Evolutionary conservation across 2,888 invertebrate genomes (phyloP), one percentile per base, ranked within the genome.

Genomic region (Volucella inanis): DNA sequence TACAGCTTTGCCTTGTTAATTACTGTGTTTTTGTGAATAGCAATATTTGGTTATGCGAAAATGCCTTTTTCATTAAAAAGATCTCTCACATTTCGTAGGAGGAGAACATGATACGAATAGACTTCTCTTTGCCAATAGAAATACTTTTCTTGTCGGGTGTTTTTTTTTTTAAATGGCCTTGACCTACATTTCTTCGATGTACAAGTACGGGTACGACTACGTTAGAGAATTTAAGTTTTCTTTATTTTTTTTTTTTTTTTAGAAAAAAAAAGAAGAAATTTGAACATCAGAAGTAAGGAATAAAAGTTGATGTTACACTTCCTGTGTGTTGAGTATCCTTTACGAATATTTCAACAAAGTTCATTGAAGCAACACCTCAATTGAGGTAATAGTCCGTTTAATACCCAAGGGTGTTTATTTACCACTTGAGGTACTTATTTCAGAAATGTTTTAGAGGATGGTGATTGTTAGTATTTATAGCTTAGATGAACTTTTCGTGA

Each of bases 311-410:
- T 67, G 47, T 39, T 18, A 31, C 22, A 68, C 39, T n/a, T 47
- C n/a, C 12, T 8, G 45, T 47, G 22, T 22, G 47, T 61, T 45
- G 47, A 62, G 47, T 62, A 62, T 62, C 31, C 57, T 49, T 62
- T 62, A 62, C 15, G 18, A 14, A 41, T 38, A 31, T 31, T 31
- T 31, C 4, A 15, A 57, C 39, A 22, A 10, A 38, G 62, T 31
- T 38, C 14, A n/a, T n/a, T 54, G 54, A 45, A 38, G 41, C 15
- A 14, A 43, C 8, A 54, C 12, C 31, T 31, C 45, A 55, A 68
- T 68, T 38, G 55, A 15, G 45, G 38, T 57, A 57, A 70, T 70
- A 57, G 55, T 3, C 57, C 15, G 4, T 39, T 39, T 38, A 18
- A 70, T 38, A 12, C 12, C 39, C 11, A 22, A 68, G 43, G 54